Base-by-base conservation (phyloP, 2,113 vertebrate species). In the Platichthys stellatus region DNA sequence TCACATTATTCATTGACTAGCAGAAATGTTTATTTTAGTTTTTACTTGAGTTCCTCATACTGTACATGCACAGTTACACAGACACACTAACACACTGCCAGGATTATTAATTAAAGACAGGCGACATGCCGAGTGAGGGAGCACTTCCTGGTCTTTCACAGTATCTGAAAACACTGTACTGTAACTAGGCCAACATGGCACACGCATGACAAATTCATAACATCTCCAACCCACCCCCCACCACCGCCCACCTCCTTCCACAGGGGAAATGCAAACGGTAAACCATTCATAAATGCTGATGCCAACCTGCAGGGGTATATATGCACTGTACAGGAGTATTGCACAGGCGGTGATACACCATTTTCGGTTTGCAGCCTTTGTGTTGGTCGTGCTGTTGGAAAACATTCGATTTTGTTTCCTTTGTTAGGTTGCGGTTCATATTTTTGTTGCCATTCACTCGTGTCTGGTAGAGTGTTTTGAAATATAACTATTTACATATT, bases 131-230 rank as follows among this genome's bases (percentile, higher is more conserved):
- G 18, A 60, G 49, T 35, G 31, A 70, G 2, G 26, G 6, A 80
- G 35, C n/a, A 3, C 40, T 57, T 51, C 53, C 24, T 61, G 13
- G 59, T 60, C 69, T 66, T 60, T 69, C 65, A 73, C 65, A 64
- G 28, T 66, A 78, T 63, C 35, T 82, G 61, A 59, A 73, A 84
- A 70, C 63, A 72, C 60, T 45, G 51, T 65, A 17, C 67, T 63
- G 80, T 65, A 91, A 88, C 64, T 89, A 86, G 88, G 92, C 70
- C 86, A 93, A 81, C 80, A 85, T 76, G 83, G 82, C 78, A 89
- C 76, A 89, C 1, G 69, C 77, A 80, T 93, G 89, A 90, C 78
- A 88, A 86, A 89, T 80, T 60, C 51, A 83, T 84, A 63, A 67
- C 59, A 76, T 68, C 72, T 51, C 45, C 65, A 80, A 3, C 59